These are phyloP conservation scores for Notolabrus celidotus DNA, from an alignment of 2,797 vertebrate species.

Conservation along the genomic window DNA sequence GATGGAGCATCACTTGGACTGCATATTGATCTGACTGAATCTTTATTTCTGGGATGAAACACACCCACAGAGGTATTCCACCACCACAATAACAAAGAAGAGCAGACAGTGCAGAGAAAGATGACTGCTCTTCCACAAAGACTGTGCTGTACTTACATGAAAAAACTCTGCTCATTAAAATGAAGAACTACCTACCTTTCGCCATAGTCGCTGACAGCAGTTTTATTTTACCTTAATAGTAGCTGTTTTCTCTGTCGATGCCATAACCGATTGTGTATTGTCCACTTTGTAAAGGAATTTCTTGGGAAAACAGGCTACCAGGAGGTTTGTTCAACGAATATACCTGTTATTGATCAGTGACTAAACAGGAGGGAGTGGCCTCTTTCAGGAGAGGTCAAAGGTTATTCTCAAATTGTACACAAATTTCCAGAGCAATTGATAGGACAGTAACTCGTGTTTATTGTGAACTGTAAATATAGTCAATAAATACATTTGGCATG, in stretches of 20 bases:
- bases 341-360: conserved; percentile 4
- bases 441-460: conserved; percentile 60
- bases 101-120: conserved; percentile 19
- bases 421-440: conserved; percentile 51
- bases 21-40: conserved; percentile 62
- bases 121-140: conserved; percentile 34
- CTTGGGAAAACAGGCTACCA: conserved; percentile 24
- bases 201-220: conserved; percentile 43
- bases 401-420: conserved; percentile 40
- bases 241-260: conserved; percentile 53
- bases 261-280: conserved; percentile 53
- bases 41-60: conserved; percentile 58
- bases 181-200: conserved; percentile 57
- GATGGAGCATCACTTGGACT: conserved; percentile 54
- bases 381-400: conserved; percentile 13
- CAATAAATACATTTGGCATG: conserved; percentile 83
- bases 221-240: conserved; percentile 58
- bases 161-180: conserved; percentile 41
- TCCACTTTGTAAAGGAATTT: conserved; percentile 59
- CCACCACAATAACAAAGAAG: conserved; percentile 28
- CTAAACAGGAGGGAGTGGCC: conserved; percentile 12
- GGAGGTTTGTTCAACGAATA: conserved; percentile 35
- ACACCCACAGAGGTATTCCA: conserved; percentile 53
- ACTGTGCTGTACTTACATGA: conserved; percentile 42
- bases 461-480: conserved; percentile 74